A percentile compares a stretch with the other conserved stretches of the same genome.
Evolutionary conservation across 2,113 vertebrate species (phyloP).

Genomic region (Acanthochromis polyacanthus): DNA sequence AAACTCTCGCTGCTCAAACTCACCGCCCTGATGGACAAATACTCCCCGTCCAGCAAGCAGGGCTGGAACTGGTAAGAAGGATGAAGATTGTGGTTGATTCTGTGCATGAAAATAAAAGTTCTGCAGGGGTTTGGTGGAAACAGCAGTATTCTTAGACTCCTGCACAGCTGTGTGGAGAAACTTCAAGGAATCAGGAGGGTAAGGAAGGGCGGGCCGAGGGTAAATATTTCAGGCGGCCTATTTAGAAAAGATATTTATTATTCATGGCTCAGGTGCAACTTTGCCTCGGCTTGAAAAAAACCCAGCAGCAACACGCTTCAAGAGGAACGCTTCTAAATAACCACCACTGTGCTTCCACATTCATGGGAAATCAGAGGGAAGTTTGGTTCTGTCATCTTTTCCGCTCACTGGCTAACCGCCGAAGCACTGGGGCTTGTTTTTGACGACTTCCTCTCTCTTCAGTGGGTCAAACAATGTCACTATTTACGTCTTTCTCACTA

Average conservation of each 20-base stretch:
- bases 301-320: slow-evolving; percentile 27
- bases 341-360: neutral
- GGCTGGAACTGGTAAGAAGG: slow-evolving; percentile 92
- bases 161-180: slow-evolving; percentile 13
- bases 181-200: slow-evolving; percentile 46
- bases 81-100: slow-evolving; percentile 2
- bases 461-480: neutral
- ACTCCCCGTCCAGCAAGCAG: slow-evolving; percentile 90
- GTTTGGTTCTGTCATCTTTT: neutral
- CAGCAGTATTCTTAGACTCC: neutral
- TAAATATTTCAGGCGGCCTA: slow-evolving; percentile 60
- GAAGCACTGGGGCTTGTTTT: slow-evolving; percentile 9
- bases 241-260: slow-evolving; percentile 66
- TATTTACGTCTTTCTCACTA: too few relatives aligned
- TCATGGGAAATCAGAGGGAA: slow-evolving; percentile 13
- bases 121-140: neutral
- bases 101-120: slow-evolving; percentile 5
- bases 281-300: slow-evolving; percentile 27
- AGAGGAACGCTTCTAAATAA: slow-evolving; percentile 17
- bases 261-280: slow-evolving; percentile 67
- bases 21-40: slow-evolving; percentile 91
- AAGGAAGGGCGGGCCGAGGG: slow-evolving; percentile 17
- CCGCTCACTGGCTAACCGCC: neutral
- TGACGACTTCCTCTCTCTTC: neutral
- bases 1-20: slow-evolving; percentile 89